Evolutionary conservation across 2,888 invertebrate genomes (phyloP), one percentile per base, ranked within the genome.

Genomic region (Melanotus villosus): DNA sequence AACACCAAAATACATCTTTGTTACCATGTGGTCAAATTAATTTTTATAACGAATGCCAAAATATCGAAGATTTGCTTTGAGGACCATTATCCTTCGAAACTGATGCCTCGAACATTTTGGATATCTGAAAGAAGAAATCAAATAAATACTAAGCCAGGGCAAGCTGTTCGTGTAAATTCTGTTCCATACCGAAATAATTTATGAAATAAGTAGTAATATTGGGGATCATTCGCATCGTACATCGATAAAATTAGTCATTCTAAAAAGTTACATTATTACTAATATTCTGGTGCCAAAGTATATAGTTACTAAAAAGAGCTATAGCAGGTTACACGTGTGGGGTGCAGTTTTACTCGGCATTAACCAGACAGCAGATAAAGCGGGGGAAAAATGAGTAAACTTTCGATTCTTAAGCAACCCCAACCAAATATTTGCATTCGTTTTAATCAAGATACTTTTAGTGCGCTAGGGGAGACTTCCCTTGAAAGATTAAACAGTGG

Each of bases 261-360:
- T 83, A 83, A 82, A 84, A 81, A 79, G 79, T 79, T 79, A 79
- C 78, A 77, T 80, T 78, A 73, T 77, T 77, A 81, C 77, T 79
- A 79, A 82, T 82, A 81, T 75, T 81, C 83, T 82, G 84, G 84
- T 84, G 84, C 84, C 84, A 84, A 84, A 84, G 76, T 78, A 75
- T 79, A 79, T 81, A 83, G 83, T 83, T 83, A 83, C 82, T 83
- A 82, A 81, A 79, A 77, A 56, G n/a, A n/a, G n/a, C 64, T 65
- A 38, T 60, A 54, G 36, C 50, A 57, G 63, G 63, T 64, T 19
- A 64, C 68, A 58, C 63, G 50, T 64, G 26, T 43, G 54, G 32
- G 63, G 41, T 30, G 36, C 43, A 57, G 41, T 63, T 68, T 58
- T 68, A 38, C 36, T 36, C 56, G 32, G 56, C 56, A 45, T 62